Base-by-base conservation (phyloP, 2,113 vertebrate species). In the Saccopteryx leptura region DNA sequence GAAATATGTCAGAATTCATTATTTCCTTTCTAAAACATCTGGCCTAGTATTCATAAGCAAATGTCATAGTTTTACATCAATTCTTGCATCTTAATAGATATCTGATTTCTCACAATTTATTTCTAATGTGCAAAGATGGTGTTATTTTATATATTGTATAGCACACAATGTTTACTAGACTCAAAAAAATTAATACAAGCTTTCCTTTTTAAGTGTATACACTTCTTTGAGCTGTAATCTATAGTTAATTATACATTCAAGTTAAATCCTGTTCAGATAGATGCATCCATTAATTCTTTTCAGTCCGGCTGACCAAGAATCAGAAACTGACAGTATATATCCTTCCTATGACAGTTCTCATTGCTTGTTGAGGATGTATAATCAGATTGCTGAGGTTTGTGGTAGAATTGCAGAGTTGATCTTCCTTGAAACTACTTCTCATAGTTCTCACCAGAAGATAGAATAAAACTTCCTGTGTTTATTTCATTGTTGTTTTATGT, bases 211-310 rank as follows among this genome's bases (percentile, higher is more conserved):
- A 96, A 96, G 39, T 71, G 9, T n/a, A 61, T 12, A 54, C 39
- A 91, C 80, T 69, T 94, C 85, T 88, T 56, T 81, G 68, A 96
- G 84, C 81, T 95, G 18, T 75, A 93, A 82, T 95, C 88, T 88
- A 46, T 94, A 39, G 86, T 56, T 96, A 91, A 96, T 97, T 93
- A 63, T 28, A 83, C 60, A 96, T 93, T 97, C 96, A 93, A 92
- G 95, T 72, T 88, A 92, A 96, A 85, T 91, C 74, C 85, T 82
- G 66, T 92, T 90, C 81, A 26, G 88, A 95, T 74, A 88, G 89
- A 90, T 76, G 69, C 54, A 60, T n/a, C 81, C 75, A 95, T 96
- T 91, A 72, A 89, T 89, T 92, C 92, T 79, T 96, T 93, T 95
- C 88, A 88, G 33, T 56, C 92, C 63, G n/a, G 39, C 48, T 94